A percentile compares a stretch with the other conserved stretches of the same genome.
phyloP scores from a whole-genome alignment of 53 echinoderm and acorn worm genomes.

The Paracentrotus lividus region DNA sequence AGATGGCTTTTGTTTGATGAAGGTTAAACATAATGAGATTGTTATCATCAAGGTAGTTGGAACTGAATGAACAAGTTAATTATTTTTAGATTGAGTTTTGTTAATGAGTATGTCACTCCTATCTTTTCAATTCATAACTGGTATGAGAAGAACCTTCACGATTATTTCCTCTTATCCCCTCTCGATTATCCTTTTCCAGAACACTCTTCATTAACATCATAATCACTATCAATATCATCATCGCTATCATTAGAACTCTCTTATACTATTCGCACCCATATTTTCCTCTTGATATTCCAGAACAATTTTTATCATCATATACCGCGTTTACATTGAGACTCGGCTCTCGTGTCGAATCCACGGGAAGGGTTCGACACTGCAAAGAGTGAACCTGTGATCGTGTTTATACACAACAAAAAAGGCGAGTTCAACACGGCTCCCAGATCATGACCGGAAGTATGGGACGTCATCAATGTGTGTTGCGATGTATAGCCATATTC shows the following conservation, averaged over 20 bases:
- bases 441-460: no score
- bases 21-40: slow-evolving; percentile 37
- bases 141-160: not conserved
- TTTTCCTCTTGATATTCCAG: no score
- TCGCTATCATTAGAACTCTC: not conserved
- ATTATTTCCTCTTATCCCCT: not conserved
- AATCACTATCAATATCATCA: not conserved
- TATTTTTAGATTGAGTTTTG: not conserved
- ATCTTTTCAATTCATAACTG: not conserved
- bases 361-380: no score
- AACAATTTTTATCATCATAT: no score
- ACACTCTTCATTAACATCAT: not conserved
- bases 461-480: no score
- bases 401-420: no score
- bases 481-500: no score
- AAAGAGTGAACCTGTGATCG: no score
- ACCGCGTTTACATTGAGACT: no score
- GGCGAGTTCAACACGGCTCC: no score
- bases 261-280: no score
- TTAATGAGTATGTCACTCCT: not conserved
- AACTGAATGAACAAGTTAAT: slow-evolving; percentile 14
- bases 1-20: not conserved
- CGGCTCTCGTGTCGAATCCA: no score
- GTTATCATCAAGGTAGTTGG: not conserved
- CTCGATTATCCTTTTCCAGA: not conserved